Evolutionary conservation across 2,888 invertebrate genomes (phyloP).

Genomic region (Ichneumoninae sp.): DNA sequence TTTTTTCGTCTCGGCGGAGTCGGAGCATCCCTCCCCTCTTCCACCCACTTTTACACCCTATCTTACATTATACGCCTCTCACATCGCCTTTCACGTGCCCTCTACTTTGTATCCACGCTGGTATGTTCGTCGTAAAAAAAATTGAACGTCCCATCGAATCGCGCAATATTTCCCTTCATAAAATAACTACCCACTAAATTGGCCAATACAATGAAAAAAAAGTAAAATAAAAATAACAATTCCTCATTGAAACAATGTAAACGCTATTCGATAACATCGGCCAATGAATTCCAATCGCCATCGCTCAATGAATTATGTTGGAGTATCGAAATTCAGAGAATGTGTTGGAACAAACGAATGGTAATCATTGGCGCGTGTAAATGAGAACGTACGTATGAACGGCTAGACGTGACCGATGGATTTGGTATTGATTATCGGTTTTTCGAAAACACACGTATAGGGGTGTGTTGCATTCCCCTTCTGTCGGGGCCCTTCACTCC

Average conservation of each 20-base stretch:
- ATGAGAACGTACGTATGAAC: constrained; percentile 20
- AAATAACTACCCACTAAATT: not conserved
- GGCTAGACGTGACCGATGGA: constrained; percentile 51
- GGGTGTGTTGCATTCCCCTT: constrained; percentile 43
- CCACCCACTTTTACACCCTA: constrained; percentile 20
- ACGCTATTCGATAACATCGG: not conserved
- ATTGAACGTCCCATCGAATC: not conserved
- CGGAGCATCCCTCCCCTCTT: constrained; percentile 23
- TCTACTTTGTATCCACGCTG: not conserved
- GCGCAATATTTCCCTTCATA: too few species aligned
- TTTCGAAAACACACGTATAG: constrained; percentile 63
- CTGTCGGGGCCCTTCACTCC: constrained; percentile 43
- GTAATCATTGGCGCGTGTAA: constrained; percentile 13
- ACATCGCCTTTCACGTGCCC: not conserved
- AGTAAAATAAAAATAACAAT: not conserved
- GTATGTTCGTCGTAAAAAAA: not conserved
- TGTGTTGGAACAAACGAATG: not conserved
- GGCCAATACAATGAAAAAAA: not conserved
- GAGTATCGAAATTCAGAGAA: not conserved
- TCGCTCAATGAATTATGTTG: not conserved
- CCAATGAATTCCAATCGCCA: not conserved
- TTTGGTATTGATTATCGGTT: constrained; percentile 70
- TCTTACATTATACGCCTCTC: not conserved
- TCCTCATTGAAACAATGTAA: not conserved
- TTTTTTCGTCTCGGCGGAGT: constrained; percentile 24